Evolutionary conservation across 2,888 invertebrate genomes (phyloP).

Genomic region (Notodonta ziczac): DNA sequence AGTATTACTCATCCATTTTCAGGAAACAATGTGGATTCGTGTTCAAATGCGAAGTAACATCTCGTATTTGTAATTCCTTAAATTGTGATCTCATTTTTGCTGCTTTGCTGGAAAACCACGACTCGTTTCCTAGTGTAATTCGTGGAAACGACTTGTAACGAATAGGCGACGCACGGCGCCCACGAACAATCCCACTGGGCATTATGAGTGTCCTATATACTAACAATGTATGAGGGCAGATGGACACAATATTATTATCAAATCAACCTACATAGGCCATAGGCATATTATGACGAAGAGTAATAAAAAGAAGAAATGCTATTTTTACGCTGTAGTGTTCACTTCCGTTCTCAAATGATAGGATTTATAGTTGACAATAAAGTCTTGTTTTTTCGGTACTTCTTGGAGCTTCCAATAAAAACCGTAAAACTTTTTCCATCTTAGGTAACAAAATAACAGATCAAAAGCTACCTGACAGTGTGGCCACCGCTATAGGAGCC

Average conservation of each 20-base stretch:
- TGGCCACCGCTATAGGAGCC: constrained; percentile 53
- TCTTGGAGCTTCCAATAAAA: constrained; percentile 9
- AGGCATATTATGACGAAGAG: background rate
- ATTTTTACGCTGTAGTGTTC: background rate
- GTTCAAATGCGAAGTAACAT: constrained; percentile 18
- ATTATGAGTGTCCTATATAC: constrained; percentile 36
- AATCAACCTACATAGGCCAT: constrained; percentile 11
- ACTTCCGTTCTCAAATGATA: background rate
- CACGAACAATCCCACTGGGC: constrained; percentile 23
- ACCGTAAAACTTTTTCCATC: constrained; percentile 30
- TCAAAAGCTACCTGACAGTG: constrained; percentile 59
- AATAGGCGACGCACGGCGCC: constrained; percentile 37
- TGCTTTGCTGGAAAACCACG: constrained; percentile 36
- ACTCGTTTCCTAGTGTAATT: constrained; percentile 36
- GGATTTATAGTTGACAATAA: background rate
- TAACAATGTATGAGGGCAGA: constrained; percentile 28
- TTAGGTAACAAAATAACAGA: constrained; percentile 46
- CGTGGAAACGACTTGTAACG: constrained; percentile 33
- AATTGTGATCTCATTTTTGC: constrained; percentile 39
- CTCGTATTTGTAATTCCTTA: constrained; percentile 25
- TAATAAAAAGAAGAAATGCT: background rate
- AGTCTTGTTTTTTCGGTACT: background rate
- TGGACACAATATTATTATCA: constrained; percentile 21
- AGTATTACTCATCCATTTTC: constrained; percentile 23
- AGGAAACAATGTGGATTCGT: constrained; percentile 12